Evolutionary conservation across 2,113 vertebrate genomes (phyloP), one percentile per base, ranked within the genome.

Genomic region (Epinephelus lanceolatus): DNA sequence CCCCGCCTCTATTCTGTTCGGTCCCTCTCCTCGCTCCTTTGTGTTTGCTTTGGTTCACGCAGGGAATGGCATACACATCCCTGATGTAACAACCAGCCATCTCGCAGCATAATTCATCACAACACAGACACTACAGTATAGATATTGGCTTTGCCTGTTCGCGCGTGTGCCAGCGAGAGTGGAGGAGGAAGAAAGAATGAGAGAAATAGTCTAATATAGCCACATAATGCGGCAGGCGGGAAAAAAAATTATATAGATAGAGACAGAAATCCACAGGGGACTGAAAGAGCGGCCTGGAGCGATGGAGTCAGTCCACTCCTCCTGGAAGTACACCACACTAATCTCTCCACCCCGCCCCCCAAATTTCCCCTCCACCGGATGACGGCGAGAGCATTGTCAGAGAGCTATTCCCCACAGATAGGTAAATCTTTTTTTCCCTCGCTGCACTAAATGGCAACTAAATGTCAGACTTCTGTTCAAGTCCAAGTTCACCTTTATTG

Each of bases 401-500:
- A 77, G 88, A 89, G 86, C 71, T 80, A 77, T 85, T 90, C 84
- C 89, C 90, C 81, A 68, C 86, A 88, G 91, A 91, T 85, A 91
- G 90, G 85, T 90, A 93, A 88, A 93, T 92, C 85, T 84, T 88
- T 88, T 79, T 49, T 23, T 42, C 78, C 53, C 70, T 75, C 68
- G 74, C 76, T 68, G 86, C 72, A 86, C 91, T 94, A 95, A 94
- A 95, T 93, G 93, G 93, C 94, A 94, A 83, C 85, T 88, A 95
- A 95, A 95, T 95, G 93, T 95, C 94, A 95, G 81, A 83, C 87
- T 93, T 89, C 94, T 93, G 93, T 92, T 92, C 90, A 75, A 83
- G 86, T 85, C 87, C 81, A 65, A 88, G 88, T 93, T 94, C 93
- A 93, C 93, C 94, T 95, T 86, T 81, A 89, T 91, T 91, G 90